Evolutionary conservation across 2,888 invertebrate species (phyloP).

Genomic region (Mesorhabditis spiculigera): DNA sequence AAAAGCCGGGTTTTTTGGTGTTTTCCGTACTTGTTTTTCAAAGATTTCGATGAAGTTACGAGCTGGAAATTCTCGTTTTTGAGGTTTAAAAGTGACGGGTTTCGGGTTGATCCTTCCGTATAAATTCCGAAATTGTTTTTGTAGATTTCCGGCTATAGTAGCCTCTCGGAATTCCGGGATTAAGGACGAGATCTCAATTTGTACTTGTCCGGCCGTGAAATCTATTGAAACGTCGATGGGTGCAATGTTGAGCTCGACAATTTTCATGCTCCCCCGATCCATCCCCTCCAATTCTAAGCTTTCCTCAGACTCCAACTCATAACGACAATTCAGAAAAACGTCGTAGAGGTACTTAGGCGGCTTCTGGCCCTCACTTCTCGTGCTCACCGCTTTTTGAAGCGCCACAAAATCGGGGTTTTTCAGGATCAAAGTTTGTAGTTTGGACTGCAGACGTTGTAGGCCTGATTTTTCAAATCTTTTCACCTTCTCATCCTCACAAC

Average conservation of each 20-base stretch:
- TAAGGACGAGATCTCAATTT: not conserved
- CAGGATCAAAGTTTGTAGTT: not conserved
- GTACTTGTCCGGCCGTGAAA: not conserved
- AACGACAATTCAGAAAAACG: constrained; percentile 47
- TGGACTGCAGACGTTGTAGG: constrained; percentile 6
- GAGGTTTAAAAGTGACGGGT: not conserved
- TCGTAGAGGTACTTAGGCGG: constrained; percentile 17
- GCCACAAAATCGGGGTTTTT: constrained; percentile 11
- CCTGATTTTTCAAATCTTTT: not conserved
- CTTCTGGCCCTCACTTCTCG: not conserved
- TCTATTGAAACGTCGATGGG: not conserved
- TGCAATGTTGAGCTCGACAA: not conserved
- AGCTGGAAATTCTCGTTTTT: not conserved
- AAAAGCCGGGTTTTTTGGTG: not conserved
- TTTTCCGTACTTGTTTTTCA: not conserved
- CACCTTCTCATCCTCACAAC: constrained; percentile 6
- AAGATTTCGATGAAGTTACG: not conserved
- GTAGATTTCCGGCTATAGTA: not conserved
- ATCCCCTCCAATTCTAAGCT: not conserved
- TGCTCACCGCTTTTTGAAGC: not conserved
- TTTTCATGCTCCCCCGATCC: not conserved
- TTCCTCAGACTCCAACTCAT: constrained; percentile 36
- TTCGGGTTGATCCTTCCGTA: not conserved
- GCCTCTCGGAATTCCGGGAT: not conserved
- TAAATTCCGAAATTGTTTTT: not conserved